Evolutionary conservation across 92 coral and sea anemone genomes (phyloP).

Genomic region (Scolanthus callimorphus): DNA sequence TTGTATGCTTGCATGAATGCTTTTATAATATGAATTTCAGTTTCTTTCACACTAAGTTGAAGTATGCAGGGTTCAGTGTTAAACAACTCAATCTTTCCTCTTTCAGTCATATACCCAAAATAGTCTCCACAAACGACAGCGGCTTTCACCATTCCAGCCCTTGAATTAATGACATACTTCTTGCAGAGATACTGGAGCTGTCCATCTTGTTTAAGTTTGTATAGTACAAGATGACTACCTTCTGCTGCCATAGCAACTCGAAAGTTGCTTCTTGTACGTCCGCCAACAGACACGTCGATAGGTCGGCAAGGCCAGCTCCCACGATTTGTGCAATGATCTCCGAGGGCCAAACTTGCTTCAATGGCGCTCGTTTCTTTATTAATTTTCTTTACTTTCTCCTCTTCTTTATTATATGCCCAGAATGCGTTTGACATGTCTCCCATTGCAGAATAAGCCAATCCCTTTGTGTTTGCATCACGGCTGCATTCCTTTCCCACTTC

Average conservation of each 20-base stretch:
- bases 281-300: not conserved
- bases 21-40: too few relatives aligned
- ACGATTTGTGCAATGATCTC: too few relatives aligned
- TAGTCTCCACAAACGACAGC: not conserved
- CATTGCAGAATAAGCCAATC: not conserved
- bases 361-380: not conserved
- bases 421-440: not conserved
- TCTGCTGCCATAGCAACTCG: not conserved
- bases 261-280: conserved; percentile 1
- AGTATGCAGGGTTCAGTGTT: too few relatives aligned
- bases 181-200: not conserved
- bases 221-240: too few relatives aligned
- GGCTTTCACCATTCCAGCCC: not conserved
- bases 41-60: too few relatives aligned
- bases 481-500: not conserved
- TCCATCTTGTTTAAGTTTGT: not conserved
- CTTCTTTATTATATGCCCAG: not conserved
- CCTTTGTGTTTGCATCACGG: not conserved
- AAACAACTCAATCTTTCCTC: too few relatives aligned
- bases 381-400: not conserved
- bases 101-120: too few relatives aligned
- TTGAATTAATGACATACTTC: not conserved
- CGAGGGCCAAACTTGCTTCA: not conserved
- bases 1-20: too few relatives aligned
- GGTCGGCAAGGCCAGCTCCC: conserved; percentile 1